Conservation (phyloP, 2,888 invertebrate genomes). For the Malachius bipustulatus region DNA sequence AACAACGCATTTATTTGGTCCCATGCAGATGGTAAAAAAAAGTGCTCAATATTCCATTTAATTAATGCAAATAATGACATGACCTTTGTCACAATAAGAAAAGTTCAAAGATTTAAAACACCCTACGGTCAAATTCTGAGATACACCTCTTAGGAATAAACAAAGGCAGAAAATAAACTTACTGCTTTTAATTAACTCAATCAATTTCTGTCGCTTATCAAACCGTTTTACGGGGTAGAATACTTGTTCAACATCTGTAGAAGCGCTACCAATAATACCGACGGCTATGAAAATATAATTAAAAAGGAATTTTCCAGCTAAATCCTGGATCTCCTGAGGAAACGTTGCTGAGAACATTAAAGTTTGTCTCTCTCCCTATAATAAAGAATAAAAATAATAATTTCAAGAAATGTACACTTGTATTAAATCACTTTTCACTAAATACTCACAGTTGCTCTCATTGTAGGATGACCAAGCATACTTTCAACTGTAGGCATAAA, state of each 20-base stretch:
- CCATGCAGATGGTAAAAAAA: no score
- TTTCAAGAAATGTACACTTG: no score
- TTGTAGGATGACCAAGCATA: constrained; percentile 51
- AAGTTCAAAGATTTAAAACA: neutral
- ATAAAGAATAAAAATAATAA: constrained; percentile 2
- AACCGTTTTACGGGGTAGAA: constrained; percentile 42
- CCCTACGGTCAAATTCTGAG: neutral
- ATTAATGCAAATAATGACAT: no score
- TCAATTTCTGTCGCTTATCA: constrained; percentile 10
- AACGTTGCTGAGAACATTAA: constrained; percentile 74
- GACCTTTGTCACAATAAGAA: no score
- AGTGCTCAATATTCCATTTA: no score
- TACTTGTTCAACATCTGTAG: constrained; percentile 76
- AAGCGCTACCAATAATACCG: constrained; percentile 89
- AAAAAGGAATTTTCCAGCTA: constrained; percentile 67
- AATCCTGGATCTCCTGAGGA: constrained; percentile 56
- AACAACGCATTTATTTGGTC: no score
- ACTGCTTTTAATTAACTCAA: constrained; percentile 7
- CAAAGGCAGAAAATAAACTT: neutral
- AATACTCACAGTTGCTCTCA: constrained; percentile 47
- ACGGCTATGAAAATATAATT: constrained; percentile 81
- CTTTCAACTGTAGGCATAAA: constrained; percentile 46
- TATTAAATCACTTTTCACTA: no score
- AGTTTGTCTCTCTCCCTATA: constrained; percentile 49
- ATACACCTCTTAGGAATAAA: neutral